A percentile compares a stretch with the other conserved stretches of the same genome.
Conservation (phyloP, 2,797 vertebrate species). For the Columba guinea region DNA sequence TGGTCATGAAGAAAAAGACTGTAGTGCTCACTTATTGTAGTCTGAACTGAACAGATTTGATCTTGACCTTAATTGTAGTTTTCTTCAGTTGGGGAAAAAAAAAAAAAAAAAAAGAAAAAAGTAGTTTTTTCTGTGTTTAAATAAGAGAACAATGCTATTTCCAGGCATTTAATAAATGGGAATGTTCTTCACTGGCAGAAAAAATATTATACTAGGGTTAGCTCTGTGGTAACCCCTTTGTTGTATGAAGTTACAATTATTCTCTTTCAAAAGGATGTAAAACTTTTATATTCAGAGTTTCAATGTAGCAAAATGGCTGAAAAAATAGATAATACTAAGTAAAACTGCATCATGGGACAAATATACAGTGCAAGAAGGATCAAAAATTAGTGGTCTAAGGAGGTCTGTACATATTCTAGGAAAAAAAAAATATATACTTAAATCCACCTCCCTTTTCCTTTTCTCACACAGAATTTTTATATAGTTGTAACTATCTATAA, state of each 20-base stretch:
- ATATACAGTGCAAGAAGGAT: background rate
- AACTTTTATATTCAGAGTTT: slow-evolving; percentile 7
- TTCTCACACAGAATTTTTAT: background rate
- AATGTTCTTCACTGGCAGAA: background rate
- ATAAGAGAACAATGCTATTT: background rate
- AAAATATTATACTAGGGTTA: background rate
- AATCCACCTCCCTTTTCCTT: background rate
- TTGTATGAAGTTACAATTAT: slow-evolving; percentile 28
- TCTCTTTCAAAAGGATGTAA: background rate
- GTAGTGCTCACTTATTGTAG: background rate
- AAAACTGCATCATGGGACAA: background rate
- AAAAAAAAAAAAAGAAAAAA: background rate
- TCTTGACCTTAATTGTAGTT: slow-evolving; percentile 31
- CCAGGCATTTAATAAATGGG: background rate
- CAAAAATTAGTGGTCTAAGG: background rate
- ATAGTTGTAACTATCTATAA: background rate
- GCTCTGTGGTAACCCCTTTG: background rate
- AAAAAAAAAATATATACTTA: background rate
- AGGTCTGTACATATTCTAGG: background rate
- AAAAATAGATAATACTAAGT: background rate
- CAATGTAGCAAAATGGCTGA: background rate
- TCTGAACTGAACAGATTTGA: background rate
- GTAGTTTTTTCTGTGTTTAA: background rate
- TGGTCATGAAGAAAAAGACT: background rate
- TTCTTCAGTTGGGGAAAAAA: background rate